Percentiles rank a stretch among this genome's conserved stretches.
phyloP scores from a whole-genome alignment of 2,113 vertebrate genomes.

The Picathartes gymnocephalus region DNA sequence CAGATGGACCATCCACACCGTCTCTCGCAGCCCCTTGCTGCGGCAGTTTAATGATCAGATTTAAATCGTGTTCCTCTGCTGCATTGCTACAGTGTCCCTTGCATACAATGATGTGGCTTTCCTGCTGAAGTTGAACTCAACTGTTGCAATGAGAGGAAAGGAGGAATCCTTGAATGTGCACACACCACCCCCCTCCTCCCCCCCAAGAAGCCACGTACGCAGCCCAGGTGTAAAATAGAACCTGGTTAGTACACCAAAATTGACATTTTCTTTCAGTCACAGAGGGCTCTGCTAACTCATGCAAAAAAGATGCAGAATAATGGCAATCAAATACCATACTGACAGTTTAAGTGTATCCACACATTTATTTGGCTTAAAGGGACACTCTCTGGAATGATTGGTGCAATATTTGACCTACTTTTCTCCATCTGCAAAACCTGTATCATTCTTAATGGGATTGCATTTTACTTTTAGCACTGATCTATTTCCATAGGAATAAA shows the following conservation, averaged over 20 bases:
- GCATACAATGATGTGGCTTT: not conserved
- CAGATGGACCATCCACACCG: constrained; percentile 61
- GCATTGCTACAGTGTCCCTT: constrained; percentile 29
- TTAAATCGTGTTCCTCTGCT: constrained; percentile 34
- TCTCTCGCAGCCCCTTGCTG: constrained; percentile 60
- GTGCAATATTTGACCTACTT: constrained; percentile 35
- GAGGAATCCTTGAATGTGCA: not conserved
- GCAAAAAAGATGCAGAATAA: constrained; percentile 31
- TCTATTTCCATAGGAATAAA: constrained; percentile 15
- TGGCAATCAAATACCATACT: not conserved
- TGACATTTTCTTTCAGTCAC: not conserved
- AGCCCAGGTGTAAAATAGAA: not conserved
- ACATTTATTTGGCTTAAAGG: constrained; percentile 47
- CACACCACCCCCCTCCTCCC: too few species aligned
- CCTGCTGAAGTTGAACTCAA: not conserved
- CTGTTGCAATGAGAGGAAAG: not conserved
- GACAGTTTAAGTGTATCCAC: constrained; percentile 19
- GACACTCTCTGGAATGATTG: not conserved
- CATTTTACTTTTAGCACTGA: not conserved
- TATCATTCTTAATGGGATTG: constrained; percentile 15
- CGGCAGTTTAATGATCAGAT: constrained; percentile 67
- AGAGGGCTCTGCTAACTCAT: not conserved
- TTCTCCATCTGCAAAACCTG: constrained; percentile 32
- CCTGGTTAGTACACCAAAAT: not conserved
- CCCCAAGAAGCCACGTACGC: accelerated